Percentiles rank a stretch among this genome's conserved stretches.
Conservation (phyloP, 2,888 invertebrate genomes). For the Cyaniris semiargus region DNA sequence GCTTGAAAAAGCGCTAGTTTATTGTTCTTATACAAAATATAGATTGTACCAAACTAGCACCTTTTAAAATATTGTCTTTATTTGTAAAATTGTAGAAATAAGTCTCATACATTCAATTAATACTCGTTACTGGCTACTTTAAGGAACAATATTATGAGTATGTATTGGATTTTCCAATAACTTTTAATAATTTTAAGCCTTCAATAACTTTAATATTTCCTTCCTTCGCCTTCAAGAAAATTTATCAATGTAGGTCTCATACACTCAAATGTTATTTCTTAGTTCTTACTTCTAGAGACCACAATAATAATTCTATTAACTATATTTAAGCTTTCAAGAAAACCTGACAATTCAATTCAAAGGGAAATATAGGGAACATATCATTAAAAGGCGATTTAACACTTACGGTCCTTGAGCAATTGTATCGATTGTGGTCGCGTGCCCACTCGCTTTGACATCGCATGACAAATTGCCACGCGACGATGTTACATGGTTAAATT, state of each 20-base stretch:
- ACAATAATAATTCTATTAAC: background rate
- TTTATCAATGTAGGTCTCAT: no score
- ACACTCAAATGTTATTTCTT: no score
- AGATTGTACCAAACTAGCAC: no score
- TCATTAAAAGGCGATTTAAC: slow-evolving; percentile 39
- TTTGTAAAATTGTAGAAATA: no score
- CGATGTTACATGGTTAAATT: slow-evolving; percentile 34
- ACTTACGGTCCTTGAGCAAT: slow-evolving; percentile 38
- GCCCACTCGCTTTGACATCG: slow-evolving; percentile 57
- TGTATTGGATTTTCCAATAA: background rate
- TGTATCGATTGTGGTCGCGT: slow-evolving; percentile 43
- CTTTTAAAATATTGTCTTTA: no score
- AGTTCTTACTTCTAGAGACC: no score
- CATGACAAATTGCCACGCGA: slow-evolving; percentile 55
- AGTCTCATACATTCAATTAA: background rate
- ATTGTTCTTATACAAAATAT: background rate
- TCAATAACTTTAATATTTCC: no score
- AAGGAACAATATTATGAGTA: background rate
- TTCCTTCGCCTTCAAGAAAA: background rate
- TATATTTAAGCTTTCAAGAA: background rate
- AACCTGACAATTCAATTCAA: slow-evolving; percentile 19
- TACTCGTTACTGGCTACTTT: background rate
- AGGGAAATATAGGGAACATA: slow-evolving; percentile 1
- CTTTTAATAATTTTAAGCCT: background rate
- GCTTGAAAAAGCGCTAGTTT: background rate